Evolutionary conservation across 2,888 invertebrate species (phyloP).

Genomic region (Dryococelus australis): DNA sequence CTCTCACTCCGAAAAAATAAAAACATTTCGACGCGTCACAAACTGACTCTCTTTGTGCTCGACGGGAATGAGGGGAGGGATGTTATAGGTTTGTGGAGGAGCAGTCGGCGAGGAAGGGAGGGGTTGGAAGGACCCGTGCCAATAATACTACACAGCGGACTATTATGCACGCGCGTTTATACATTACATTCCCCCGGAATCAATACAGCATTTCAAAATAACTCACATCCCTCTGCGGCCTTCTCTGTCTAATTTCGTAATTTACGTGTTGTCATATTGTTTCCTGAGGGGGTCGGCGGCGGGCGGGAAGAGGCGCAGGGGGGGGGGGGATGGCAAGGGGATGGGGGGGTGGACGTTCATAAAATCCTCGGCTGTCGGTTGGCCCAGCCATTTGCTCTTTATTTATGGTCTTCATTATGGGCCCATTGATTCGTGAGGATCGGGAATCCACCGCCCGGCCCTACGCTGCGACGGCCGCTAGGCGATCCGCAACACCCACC

Average conservation of each 20-base stretch:
- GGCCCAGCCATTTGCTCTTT: conserved; percentile 52
- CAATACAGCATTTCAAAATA: conserved; percentile 47
- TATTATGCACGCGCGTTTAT: conserved; percentile 40
- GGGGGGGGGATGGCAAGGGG: background rate
- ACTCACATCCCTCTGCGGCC: conserved; percentile 40
- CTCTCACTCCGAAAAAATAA: conserved; percentile 21
- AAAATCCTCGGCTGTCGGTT: conserved; percentile 54
- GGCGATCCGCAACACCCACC: background rate
- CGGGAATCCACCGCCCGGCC: conserved; percentile 42
- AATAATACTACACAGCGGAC: conserved; percentile 46
- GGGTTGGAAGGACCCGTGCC: conserved; percentile 25
- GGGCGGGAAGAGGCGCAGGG: background rate
- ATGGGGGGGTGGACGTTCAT: conserved; percentile 49
- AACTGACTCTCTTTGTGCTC: conserved; percentile 16
- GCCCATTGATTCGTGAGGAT: conserved; percentile 56
- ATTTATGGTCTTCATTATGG: conserved; percentile 59
- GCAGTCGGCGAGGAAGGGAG: background rate
- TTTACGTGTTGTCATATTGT: conserved; percentile 55
- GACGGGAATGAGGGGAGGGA: background rate
- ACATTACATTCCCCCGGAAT: conserved; percentile 46
- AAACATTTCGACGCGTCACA: conserved; percentile 16
- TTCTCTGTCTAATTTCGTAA: conserved; percentile 53
- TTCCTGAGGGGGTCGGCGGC: conserved; percentile 49
- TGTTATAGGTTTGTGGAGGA: background rate
- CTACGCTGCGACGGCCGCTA: background rate